Percentiles rank a stretch among this genome's conserved stretches.
These are phyloP conservation scores for Ctena decussata DNA, from an alignment of 2,888 invertebrate genomes.

Conservation along the genomic window DNA sequence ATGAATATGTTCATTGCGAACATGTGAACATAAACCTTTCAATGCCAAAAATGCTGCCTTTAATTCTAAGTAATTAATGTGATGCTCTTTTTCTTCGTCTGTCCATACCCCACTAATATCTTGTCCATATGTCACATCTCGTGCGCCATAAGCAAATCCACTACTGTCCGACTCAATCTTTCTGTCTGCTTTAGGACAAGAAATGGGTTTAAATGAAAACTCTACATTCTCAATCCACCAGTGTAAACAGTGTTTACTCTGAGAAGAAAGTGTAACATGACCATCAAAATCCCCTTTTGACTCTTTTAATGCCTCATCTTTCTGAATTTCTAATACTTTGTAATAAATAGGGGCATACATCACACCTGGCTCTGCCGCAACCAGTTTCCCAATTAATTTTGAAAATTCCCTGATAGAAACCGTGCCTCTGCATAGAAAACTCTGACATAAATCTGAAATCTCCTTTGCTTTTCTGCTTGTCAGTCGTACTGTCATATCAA, in stretches of 20 bases:
- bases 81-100: too few relatives aligned
- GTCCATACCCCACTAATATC: too few relatives aligned
- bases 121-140: not conserved
- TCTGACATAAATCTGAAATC: not conserved
- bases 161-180: constrained; percentile 43
- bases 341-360: not conserved
- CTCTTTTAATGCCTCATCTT: constrained; percentile 20
- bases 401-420: not conserved
- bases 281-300: constrained; percentile 24
- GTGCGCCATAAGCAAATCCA: constrained; percentile 32
- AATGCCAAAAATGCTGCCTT: too few relatives aligned
- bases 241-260: constrained; percentile 16
- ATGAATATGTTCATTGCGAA: too few relatives aligned
- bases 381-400: not conserved
- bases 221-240: constrained; percentile 56
- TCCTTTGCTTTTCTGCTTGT: not conserved
- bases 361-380: constrained; percentile 4
- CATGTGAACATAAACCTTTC: too few relatives aligned
- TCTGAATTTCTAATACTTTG: constrained; percentile 35
- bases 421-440: not conserved
- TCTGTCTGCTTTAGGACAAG: not conserved
- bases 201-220: constrained; percentile 10
- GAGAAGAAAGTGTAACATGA: not conserved
- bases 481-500: not conserved
- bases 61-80: too few relatives aligned